A percentile compares a stretch with the other conserved stretches of the same genome.
These are phyloP conservation scores for Helarctos malayanus DNA, from an alignment of 2,797 vertebrate genomes.

Conservation along the genomic window DNA sequence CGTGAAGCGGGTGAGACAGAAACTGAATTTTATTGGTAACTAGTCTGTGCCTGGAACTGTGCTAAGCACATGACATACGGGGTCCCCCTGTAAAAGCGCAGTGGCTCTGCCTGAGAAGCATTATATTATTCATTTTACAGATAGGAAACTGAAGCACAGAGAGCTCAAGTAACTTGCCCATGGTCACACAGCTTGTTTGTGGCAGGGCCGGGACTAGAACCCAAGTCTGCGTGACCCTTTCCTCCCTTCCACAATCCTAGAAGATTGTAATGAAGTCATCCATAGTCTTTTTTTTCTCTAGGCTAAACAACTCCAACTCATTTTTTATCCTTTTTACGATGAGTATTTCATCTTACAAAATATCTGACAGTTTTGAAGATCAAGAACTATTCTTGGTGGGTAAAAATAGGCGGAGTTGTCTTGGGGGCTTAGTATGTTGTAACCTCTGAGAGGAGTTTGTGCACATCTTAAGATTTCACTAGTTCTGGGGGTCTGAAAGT, in stretches of 20 bases:
- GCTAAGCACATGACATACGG: neutral
- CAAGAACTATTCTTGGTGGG: neutral
- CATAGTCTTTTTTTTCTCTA: neutral
- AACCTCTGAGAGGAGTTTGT: neutral
- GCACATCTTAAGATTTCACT: neutral
- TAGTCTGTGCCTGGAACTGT: neutral
- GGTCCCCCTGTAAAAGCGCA: neutral
- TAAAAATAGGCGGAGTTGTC: neutral
- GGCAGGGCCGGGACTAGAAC: neutral
- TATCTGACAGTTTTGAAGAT: neutral
- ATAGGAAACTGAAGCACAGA: conserved; percentile 4
- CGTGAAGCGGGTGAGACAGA: neutral
- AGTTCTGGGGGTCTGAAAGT: neutral
- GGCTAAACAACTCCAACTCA: neutral
- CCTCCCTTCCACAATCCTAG: neutral
- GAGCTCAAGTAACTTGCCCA: neutral
- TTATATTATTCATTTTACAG: conserved; percentile 7
- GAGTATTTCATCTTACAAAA: neutral
- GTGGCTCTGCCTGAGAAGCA: neutral
- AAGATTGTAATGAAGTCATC: neutral
- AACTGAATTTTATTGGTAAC: neutral
- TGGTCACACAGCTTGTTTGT: neutral
- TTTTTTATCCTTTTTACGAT: conserved; percentile 9
- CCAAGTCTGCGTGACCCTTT: neutral
- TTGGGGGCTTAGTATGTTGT: neutral